A percentile compares a stretch with the other conserved stretches of the same genome.
Conservation (phyloP, 2,797 vertebrate species). For the Sebastes aleutianus region DNA sequence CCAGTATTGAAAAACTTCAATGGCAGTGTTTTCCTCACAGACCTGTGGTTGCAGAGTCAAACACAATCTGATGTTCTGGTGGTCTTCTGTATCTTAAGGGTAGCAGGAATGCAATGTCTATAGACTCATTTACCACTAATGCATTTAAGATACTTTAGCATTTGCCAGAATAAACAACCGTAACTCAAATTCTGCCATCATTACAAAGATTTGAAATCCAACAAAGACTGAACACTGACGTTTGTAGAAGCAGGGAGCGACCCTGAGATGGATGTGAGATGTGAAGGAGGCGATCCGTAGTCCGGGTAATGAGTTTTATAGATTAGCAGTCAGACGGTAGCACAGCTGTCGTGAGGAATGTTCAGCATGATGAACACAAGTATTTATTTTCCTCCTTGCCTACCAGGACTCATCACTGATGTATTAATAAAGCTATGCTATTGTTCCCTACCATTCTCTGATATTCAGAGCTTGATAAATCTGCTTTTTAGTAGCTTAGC, state of each 20-base stretch:
- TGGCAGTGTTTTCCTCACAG: background rate
- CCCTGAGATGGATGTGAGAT: constrained; percentile 15
- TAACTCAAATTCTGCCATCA: background rate
- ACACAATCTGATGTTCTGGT: background rate
- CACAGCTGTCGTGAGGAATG: constrained; percentile 46
- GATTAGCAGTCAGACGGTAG: constrained; percentile 53
- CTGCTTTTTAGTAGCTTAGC: background rate
- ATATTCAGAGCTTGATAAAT: background rate
- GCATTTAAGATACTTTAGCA: background rate
- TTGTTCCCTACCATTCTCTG: background rate
- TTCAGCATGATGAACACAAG: constrained; percentile 20
- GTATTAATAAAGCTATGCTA: background rate
- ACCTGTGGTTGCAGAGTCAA: background rate
- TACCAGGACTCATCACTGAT: constrained; percentile 10
- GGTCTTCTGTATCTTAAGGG: background rate
- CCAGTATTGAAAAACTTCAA: background rate
- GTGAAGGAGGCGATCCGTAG: constrained; percentile 37
- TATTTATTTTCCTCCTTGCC: constrained; percentile 10
- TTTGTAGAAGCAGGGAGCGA: background rate
- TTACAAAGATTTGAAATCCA: background rate
- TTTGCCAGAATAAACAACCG: background rate
- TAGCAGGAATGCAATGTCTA: background rate
- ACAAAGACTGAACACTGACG: background rate
- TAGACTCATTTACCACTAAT: constrained; percentile 15
- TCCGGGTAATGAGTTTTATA: constrained; percentile 64